phyloP scores from a whole-genome alignment of 2,888 invertebrate genomes.

The Strigamia maritima region DNA sequence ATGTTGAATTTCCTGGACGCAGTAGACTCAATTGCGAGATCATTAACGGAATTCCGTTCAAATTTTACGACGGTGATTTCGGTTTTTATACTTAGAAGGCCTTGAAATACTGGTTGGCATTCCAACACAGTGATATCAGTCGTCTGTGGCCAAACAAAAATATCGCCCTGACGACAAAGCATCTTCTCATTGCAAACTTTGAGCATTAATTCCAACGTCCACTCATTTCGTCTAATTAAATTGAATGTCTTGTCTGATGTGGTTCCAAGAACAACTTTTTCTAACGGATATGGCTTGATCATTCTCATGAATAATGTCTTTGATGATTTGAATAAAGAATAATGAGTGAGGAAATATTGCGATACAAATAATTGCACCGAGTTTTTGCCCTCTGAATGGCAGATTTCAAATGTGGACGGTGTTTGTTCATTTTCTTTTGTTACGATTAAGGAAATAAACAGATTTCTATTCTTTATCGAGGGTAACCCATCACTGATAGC shows the following conservation, averaged over 20 bases:
- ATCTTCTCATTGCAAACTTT: conserved; percentile 19
- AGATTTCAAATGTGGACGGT: background rate
- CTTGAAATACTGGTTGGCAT: background rate
- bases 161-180: conserved; percentile 20
- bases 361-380: background rate
- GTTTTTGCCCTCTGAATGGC: background rate
- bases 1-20: background rate
- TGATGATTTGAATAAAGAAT: conserved; percentile 28
- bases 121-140: background rate
- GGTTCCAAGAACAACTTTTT: conserved; percentile 1
- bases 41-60: background rate
- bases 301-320: background rate
- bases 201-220: conserved; percentile 11
- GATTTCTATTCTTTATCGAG: background rate
- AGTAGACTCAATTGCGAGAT: background rate
- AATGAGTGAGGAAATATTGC: background rate
- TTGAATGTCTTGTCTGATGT: background rate
- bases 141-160: background rate
- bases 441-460: background rate
- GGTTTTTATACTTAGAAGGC: background rate
- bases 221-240: background rate
- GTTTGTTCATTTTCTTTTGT: background rate
- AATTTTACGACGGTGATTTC: background rate
- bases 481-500: background rate
- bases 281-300: background rate